Base-by-base conservation (phyloP, 1,140 invertebrate genomes). In the Dendroctonus ponderosae region DNA sequence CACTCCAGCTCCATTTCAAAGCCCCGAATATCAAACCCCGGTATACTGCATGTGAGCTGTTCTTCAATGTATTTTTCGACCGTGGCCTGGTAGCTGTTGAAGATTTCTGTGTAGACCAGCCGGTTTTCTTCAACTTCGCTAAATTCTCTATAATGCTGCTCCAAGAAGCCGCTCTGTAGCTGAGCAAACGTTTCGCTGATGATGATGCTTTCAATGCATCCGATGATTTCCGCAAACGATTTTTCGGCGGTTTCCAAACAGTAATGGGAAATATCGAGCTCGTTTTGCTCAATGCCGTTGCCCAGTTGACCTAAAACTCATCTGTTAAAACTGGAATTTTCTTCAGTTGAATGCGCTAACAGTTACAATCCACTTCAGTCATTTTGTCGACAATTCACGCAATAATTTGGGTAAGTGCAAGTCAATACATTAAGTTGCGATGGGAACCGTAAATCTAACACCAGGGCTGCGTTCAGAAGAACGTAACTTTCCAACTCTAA, bases 71-170 rank as follows among this genome's bases (percentile, higher is more conserved):
- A 85, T 62, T 78, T 82, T 80, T 90, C 89, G 59, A 90, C 82
- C 7, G 82, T 77, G 58, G 82, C 78, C 79, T 88, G 85, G 82
- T 90, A 91, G 82, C 87, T 84, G 70, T 84, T 82, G 69, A 90
- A 90, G 72, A 90, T 87, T 70, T 86, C 82, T 72, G 82, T 90
- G 71, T 90, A 90, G 69, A 84, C 79, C 66, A 90, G 82, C 81
- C 90, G 90, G 78, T 91, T 90, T 79, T 90, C 89, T 78, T 90
- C 88, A 26, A 76, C 73, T 15, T 86, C 82, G 67, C 87, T 86
- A 81, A 91, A 91, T 70, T 85, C 79, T 39, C 78, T 56, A 81
- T 86, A 91, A 76, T 90, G 84, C 76, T 85, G 85, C 65, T 89
- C 84, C 71, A 90, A 77, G 75, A 89, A 90, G 58, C 80, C 72